Evolutionary conservation across 2,113 vertebrate species (phyloP), one percentile per base, ranked within the genome.

Genomic region (Lepisosteus oculatus): DNA sequence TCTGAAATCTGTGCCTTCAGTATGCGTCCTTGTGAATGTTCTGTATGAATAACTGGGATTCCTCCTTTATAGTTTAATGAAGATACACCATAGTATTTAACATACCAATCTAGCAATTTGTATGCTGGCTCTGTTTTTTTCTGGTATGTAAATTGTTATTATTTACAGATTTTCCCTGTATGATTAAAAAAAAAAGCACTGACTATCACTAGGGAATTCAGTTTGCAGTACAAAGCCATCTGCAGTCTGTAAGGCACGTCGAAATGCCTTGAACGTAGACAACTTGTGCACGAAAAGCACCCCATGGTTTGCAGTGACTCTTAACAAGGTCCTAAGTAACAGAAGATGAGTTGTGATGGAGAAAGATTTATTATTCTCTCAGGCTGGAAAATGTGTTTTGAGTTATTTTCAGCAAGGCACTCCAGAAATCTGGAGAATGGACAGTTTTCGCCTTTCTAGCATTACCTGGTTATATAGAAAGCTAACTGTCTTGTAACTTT

Each of bases 1-100:
- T 29, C 29, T 29, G 29, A 29, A 29, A 29, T 29, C 29, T 29
- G 29, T 29, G 29, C 29, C 29, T 6, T 6, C 7, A 7, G 17
- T 65, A n/a, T 42, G 6, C 62, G 8, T 65, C n/a, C 62, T 43
- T 78, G 78, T 84, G 12, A 43, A 29, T 59, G 29, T 29, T 29
- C 29, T 69, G 79, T 80, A 29, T 77, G 81, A 87, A 87, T 88
- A 56, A 80, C 77, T 81, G 65, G 76, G 81, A 87, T 89, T 88
- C 86, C 81, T 79, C 72, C 89, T 91, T 92, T 88, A 85, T 86
- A 90, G 82, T 82, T 88, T 85, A 88, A 85, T 87, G 81, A 87
- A 80, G 79, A 87, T 84, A 80, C 79, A 83, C 83, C 81, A 84
- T 85, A 79, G 81, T 84, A 83, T 87, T 90, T 88, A 83, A 85